Evolutionary conservation across 2,797 vertebrate species (phyloP).

Genomic region (Tokudaia tokunoshimensis): DNA sequence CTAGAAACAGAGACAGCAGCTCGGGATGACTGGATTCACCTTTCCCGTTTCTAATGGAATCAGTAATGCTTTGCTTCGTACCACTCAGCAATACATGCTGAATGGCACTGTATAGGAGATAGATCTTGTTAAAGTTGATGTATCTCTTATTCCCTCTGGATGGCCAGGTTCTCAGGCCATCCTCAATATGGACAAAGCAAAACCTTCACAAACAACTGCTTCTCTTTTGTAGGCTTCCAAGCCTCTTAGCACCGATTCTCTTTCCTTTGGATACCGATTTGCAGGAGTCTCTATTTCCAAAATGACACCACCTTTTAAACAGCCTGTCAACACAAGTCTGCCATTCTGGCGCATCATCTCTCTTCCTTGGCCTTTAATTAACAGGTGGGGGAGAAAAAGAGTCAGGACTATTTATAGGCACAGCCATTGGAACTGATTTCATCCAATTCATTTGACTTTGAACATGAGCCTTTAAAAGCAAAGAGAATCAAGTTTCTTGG

Average conservation of each 20-base stretch:
- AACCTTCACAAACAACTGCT: constrained; percentile 31
- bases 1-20: constrained; percentile 61
- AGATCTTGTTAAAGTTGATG: constrained; percentile 77
- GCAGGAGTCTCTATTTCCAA: constrained; percentile 64
- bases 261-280: constrained; percentile 65
- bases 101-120: constrained; percentile 74
- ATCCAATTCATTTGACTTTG: constrained; percentile 81
- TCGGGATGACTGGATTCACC: constrained; percentile 59
- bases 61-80: constrained; percentile 63
- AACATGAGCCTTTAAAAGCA: constrained; percentile 75
- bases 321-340: constrained; percentile 65
- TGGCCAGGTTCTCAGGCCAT: constrained; percentile 82
- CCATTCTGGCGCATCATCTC: constrained; percentile 66
- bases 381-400: not conserved
- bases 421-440: constrained; percentile 74
- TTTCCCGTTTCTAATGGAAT: constrained; percentile 65
- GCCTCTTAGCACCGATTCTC: constrained; percentile 82
- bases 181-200: constrained; percentile 73
- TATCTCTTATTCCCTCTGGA: constrained; percentile 76
- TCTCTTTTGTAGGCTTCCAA: constrained; percentile 78
- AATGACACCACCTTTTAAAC: constrained; percentile 70
- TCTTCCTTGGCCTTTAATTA: constrained; percentile 76
- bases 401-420: constrained; percentile 83
- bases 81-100: constrained; percentile 70
- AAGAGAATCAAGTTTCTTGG: constrained; percentile 77